A percentile compares a stretch with the other conserved stretches of the same genome.
These are phyloP conservation scores for Nesometra sesokonis DNA, from an alignment of 35 echinoderm and acorn worm species.

Conservation along the genomic window DNA sequence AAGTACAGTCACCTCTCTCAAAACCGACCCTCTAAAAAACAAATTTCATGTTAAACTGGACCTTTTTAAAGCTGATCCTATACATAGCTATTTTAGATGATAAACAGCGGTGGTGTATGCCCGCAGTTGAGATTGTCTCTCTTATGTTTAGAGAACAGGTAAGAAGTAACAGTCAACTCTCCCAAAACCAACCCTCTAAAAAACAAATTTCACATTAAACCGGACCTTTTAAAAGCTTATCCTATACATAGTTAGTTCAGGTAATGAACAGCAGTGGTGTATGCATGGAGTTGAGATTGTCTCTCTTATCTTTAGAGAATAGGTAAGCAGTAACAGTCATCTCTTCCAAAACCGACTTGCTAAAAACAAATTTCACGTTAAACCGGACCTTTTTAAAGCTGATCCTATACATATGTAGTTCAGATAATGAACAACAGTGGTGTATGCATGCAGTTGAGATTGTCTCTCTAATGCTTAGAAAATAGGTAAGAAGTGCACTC, in stretches of 20 bases:
- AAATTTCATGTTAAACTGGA: no score
- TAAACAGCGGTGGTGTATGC: conserved; percentile 97
- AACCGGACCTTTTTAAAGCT: no score
- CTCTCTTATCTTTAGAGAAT: conserved; percentile 90
- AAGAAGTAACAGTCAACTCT: not conserved
- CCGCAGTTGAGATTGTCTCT: conserved; percentile 86
- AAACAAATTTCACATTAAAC: no score
- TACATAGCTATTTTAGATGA: conserved; percentile 95
- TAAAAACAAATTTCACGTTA: no score
- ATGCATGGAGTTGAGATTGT: conserved; percentile 96
- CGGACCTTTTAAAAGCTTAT: no score
- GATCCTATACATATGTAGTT: conserved; percentile 85
- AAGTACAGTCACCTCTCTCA: not conserved
- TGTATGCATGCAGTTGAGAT: conserved; percentile 97
- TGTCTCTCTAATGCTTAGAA: conserved; percentile 82
- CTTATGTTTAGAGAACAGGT: conserved; percentile 98
- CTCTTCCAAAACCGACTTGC: no score
- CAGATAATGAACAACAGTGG: conserved; percentile 95
- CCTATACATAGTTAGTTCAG: conserved; percentile 93
- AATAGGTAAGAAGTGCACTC: conserved; percentile 55
- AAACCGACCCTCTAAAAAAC: no score
- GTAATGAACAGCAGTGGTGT: conserved; percentile 93
- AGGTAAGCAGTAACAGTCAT: conserved; percentile 34
- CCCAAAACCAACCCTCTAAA: no score
- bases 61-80: conserved; percentile 73